A percentile compares a stretch with the other conserved stretches of the same genome.
Conservation (phyloP, 1,140 invertebrate species). For the Penaeus japonicus region DNA sequence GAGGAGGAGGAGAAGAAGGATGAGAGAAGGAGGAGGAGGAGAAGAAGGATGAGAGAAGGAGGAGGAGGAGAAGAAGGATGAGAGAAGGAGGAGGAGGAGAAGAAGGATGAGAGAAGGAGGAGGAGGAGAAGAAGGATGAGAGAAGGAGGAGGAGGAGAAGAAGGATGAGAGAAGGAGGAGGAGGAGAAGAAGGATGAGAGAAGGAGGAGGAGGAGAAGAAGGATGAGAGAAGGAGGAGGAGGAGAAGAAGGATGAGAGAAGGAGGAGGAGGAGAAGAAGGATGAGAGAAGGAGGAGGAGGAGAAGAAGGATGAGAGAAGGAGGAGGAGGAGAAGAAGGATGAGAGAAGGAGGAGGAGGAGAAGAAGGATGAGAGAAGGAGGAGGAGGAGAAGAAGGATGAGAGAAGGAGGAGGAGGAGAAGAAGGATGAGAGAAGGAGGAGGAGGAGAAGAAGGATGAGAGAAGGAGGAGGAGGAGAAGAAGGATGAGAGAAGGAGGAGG, state of each 20-base stretch:
- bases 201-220: background rate
- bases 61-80: background rate
- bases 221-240: background rate
- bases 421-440: too few relatives aligned
- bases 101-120: background rate
- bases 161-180: background rate
- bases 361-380: background rate
- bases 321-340: background rate
- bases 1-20: background rate
- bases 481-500: background rate
- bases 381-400: too few relatives aligned
- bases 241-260: background rate
- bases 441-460: background rate
- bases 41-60: too few relatives aligned
- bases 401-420: background rate
- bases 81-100: background rate
- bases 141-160: background rate
- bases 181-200: background rate
- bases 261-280: background rate
- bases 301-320: background rate
- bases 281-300: background rate
- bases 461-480: background rate
- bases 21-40: background rate
- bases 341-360: background rate
- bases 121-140: background rate